Conservation (phyloP, 2,888 invertebrate genomes). For the Trichogramma dendrolimi region DNA sequence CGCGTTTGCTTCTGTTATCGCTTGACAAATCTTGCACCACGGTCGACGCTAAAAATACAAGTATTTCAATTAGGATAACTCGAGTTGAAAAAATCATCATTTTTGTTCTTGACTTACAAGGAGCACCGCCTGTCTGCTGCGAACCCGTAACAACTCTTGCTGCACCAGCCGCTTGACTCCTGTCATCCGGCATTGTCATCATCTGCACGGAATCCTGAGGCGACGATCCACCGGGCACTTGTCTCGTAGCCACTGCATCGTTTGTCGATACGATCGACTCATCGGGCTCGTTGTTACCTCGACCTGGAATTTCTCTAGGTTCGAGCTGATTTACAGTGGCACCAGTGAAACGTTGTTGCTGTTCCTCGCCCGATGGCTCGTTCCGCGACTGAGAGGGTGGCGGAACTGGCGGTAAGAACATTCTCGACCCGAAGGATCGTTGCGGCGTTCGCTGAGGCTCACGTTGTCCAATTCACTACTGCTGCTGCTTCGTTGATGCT, state of each 20-base stretch:
- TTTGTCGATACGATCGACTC: slow-evolving; percentile 38
- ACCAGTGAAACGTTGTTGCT: not conserved
- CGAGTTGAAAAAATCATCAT: not conserved
- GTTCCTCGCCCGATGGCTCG: slow-evolving; percentile 48
- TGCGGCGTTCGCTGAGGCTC: slow-evolving; percentile 41
- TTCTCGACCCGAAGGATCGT: slow-evolving; percentile 49
- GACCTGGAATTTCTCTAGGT: slow-evolving; percentile 45
- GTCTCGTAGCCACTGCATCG: slow-evolving; percentile 36
- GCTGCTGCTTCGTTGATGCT: slow-evolving; percentile 33
- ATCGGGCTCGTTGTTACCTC: slow-evolving; percentile 41
- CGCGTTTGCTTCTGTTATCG: slow-evolving; percentile 45
- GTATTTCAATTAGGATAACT: not conserved
- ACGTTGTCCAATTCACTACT: slow-evolving; percentile 33
- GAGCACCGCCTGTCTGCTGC: slow-evolving; percentile 39
- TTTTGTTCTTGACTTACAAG: slow-evolving; percentile 33
- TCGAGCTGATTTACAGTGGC: slow-evolving; percentile 36
- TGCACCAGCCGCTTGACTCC: slow-evolving; percentile 25
- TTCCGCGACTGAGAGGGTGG: slow-evolving; percentile 44
- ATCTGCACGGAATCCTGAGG: slow-evolving; percentile 40
- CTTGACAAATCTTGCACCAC: slow-evolving; percentile 38
- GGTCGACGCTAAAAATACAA: slow-evolving; percentile 31
- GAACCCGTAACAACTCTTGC: slow-evolving; percentile 48
- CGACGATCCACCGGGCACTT: slow-evolving; percentile 47
- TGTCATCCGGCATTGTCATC: slow-evolving; percentile 36
- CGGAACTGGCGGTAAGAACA: slow-evolving; percentile 41